A percentile compares a stretch with the other conserved stretches of the same genome.
Conservation (phyloP, 2,113 vertebrate species). For the Lasiurus cinereus region DNA sequence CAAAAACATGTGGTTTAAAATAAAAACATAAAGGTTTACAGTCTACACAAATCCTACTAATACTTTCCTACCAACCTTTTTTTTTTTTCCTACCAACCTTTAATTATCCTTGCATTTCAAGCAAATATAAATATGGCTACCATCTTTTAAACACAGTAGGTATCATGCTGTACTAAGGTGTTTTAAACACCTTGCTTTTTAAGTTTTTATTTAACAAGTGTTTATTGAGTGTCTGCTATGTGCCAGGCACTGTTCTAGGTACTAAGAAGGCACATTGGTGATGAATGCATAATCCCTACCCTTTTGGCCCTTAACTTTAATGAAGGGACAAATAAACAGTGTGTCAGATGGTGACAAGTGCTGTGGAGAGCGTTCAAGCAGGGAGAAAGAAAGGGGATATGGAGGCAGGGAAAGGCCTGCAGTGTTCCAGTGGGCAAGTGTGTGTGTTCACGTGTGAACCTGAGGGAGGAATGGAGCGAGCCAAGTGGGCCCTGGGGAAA, state of each 20-base stretch:
- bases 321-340: not conserved
- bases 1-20: not conserved
- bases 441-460: not conserved
- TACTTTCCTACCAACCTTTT: not conserved
- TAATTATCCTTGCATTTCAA: slow-evolving; percentile 12
- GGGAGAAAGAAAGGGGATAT: not conserved
- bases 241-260: not conserved
- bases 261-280: not conserved
- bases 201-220: slow-evolving; percentile 7
- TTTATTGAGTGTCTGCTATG: not conserved
- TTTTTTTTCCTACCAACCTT: not conserved
- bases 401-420: not conserved
- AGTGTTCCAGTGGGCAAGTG: not conserved
- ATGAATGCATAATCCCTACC: not conserved
- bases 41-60: not conserved
- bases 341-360: not conserved
- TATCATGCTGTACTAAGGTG: not conserved
- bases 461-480: not conserved
- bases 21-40: not conserved
- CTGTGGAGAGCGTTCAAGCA: not conserved
- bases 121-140: not conserved
- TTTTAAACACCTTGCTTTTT: not conserved
- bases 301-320: not conserved
- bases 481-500: not conserved
- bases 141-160: not conserved